phyloP scores from a whole-genome alignment of 2,113 vertebrate genomes.

The Cygnus buccinator region DNA sequence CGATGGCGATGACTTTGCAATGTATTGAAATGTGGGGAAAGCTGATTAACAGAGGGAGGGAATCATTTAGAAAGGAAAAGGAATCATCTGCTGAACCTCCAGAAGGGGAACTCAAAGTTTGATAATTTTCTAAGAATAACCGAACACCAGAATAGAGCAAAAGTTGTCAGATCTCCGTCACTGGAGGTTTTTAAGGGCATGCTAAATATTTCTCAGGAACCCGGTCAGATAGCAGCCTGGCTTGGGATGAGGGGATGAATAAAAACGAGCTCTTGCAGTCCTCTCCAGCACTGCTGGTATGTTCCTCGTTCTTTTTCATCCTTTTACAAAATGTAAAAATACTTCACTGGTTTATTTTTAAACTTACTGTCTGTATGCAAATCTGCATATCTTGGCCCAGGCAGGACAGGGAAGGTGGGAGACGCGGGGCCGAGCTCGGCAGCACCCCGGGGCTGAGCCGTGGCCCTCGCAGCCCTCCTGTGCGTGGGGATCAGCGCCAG shows the following conservation, averaged over 20 bases:
- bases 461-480: no score
- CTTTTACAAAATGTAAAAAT: background rate
- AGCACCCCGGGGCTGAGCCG: background rate
- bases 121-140: background rate
- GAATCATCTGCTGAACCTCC: background rate
- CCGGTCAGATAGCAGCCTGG: rapidly evolving
- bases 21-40: background rate
- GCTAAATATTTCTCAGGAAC: rapidly evolving
- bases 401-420: background rate
- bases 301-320: background rate
- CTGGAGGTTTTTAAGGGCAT: background rate
- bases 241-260: rapidly evolving
- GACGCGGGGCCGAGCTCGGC: background rate
- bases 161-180: background rate
- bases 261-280: background rate
- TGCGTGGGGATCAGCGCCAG: no score
- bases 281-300: rapidly evolving
- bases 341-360: background rate
- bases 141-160: background rate
- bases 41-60: background rate
- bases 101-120: background rate
- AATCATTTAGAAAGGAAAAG: background rate
- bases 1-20: rapidly evolving
- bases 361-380: background rate
- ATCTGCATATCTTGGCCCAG: no score